Conservation (phyloP, 1,140 invertebrate genomes). For the Tachypleus tridentatus region DNA sequence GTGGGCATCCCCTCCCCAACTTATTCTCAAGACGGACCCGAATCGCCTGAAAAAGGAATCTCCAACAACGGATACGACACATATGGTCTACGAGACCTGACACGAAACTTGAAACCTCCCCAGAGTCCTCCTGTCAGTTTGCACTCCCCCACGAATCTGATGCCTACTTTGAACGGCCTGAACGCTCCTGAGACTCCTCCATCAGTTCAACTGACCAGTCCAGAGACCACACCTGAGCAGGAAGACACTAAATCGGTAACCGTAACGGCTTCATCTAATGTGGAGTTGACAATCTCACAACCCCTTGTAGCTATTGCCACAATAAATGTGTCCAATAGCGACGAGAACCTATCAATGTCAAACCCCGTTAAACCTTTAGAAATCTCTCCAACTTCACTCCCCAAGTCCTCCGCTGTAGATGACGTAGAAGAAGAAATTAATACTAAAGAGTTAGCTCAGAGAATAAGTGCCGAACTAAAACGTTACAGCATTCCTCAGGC, state of each 20-base stretch:
- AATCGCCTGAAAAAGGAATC: constrained; percentile 68
- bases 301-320: too few relatives aligned
- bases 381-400: constrained; percentile 9
- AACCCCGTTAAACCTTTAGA: constrained; percentile 15
- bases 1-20: constrained; percentile 48
- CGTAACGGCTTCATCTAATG: too few relatives aligned
- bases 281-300: too few relatives aligned
- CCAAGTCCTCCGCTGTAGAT: constrained; percentile 26
- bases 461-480: constrained; percentile 97
- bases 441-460: constrained; percentile 95
- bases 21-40: constrained; percentile 65
- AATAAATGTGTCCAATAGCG: too few relatives aligned
- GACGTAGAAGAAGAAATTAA: constrained; percentile 97
- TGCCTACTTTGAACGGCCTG: constrained; percentile 35
- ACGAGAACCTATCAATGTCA: constrained; percentile 28
- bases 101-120: constrained; percentile 37
- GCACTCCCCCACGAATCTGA: constrained; percentile 38
- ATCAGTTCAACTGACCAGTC: constrained; percentile 31
- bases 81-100: constrained; percentile 42
- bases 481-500: constrained; percentile 98
- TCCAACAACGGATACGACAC: constrained; percentile 50
- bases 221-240: too few relatives aligned
- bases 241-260: too few relatives aligned
- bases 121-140: constrained; percentile 36
- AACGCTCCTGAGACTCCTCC: constrained; percentile 41